Base-by-base conservation (phyloP, 1,140 invertebrate species). In the Hestina assimilis region DNA sequence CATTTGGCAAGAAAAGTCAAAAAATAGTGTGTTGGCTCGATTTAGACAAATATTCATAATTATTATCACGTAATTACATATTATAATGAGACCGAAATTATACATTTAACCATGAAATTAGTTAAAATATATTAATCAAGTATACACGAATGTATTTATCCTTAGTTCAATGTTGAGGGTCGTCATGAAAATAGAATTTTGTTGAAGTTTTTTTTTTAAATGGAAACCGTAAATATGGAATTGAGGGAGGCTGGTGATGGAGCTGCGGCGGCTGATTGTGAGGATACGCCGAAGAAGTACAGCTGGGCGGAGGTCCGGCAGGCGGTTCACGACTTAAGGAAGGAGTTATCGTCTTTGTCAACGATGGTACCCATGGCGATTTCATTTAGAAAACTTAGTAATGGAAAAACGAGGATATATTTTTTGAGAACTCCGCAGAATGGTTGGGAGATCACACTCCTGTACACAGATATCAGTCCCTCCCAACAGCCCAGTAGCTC, bases 341-440 rank as follows among this genome's bases (percentile, higher is more conserved):
- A 94, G 56, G 92, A 94, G 67, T 75, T 97, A 17, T 94, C 94
- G 0, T 92, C 92, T 35, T 88, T 96, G 45, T 95, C 94, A 0
- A 92, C 92, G 0, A 93, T 94, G 85, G 92, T 96, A 12, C 95
- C 95, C 7, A 93, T 93, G 56, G 92, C 93, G 21, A 93, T 96
- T 66, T 92, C 93, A 11, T 97, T 98, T 87, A 89, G 95, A 38
- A 92, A 91, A 48, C 86, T 96, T 19, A 91, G 91, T 19, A 94
- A 95, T 87, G 94, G 94, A 41, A 92, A 93, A 52, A 94, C 91
- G 28, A 91, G 96, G 72, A 93, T 98, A 69, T 98, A 98, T 88
- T 98, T 98, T 83, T 90, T 98, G 11, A 94, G 96, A 59, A 94
- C 94, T 8, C 93, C 94, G 0, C 92, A 92, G 8, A 96, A 95